These are phyloP conservation scores for Aphelinus atriplicis DNA, from an alignment of 1,140 invertebrate genomes.

Conservation along the genomic window DNA sequence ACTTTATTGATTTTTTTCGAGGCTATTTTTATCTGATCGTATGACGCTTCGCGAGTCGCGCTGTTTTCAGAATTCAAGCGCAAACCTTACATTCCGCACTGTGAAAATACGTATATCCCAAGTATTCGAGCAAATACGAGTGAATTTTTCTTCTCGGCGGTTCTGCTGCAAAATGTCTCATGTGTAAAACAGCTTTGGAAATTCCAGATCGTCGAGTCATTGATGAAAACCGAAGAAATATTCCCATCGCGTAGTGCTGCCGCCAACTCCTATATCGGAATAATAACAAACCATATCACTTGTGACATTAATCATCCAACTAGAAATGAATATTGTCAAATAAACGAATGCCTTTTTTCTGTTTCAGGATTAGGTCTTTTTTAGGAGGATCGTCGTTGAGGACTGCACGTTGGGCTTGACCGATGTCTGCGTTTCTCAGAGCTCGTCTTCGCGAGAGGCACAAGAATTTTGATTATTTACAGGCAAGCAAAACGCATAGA, in stretches of 20 bases:
- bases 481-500: constrained; percentile 44
- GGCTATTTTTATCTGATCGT: neutral
- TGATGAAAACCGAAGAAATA: too few species aligned
- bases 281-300: neutral
- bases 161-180: too few species aligned
- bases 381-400: constrained; percentile 44
- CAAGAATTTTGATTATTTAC: constrained; percentile 50
- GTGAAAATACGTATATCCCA: too few species aligned
- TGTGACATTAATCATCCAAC: neutral
- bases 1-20: constrained; percentile 21
- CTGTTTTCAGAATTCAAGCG: too few species aligned
- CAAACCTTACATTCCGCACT: too few species aligned
- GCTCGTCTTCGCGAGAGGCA: constrained; percentile 49
- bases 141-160: too few species aligned
- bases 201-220: too few species aligned
- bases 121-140: too few species aligned
- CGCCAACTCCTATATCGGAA: too few species aligned
- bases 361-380: constrained; percentile 37
- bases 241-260: too few species aligned
- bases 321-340: constrained; percentile 16
- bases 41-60: constrained; percentile 4
- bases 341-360: constrained; percentile 12
- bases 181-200: too few species aligned
- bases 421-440: constrained; percentile 48
- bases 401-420: constrained; percentile 45